phyloP scores from a whole-genome alignment of 2,113 vertebrate genomes.

The Orthonyx spaldingii region DNA sequence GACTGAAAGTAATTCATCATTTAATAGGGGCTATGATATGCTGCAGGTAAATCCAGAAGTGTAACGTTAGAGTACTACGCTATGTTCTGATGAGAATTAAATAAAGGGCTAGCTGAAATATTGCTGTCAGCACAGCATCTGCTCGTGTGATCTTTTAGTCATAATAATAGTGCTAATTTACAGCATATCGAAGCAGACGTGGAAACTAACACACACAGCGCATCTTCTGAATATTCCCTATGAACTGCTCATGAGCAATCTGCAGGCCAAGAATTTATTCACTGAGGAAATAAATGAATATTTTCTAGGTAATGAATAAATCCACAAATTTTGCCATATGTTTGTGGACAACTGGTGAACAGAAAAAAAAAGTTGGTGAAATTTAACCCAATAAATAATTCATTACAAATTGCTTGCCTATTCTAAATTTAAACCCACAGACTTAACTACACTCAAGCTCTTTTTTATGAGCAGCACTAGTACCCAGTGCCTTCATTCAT shows the following conservation, averaged over 20 bases:
- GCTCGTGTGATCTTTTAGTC: constrained; percentile 53
- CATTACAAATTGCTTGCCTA: not conserved
- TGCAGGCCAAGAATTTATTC: constrained; percentile 45
- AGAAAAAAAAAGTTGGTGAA: constrained; percentile 24
- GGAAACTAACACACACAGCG: constrained; percentile 45
- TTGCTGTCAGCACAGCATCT: constrained; percentile 55
- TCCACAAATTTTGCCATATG: constrained; percentile 51
- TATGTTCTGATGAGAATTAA: constrained; percentile 19
- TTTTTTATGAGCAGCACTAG: not conserved
- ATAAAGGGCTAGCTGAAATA: constrained; percentile 62
- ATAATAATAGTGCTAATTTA: constrained; percentile 54
- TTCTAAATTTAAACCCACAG: constrained; percentile 32
- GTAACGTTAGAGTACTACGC: not conserved
- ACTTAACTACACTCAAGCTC: not conserved
- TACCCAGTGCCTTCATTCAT: constrained; percentile 19
- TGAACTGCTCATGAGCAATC: constrained; percentile 48
- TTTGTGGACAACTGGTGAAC: constrained; percentile 48
- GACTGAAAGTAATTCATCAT: not conserved
- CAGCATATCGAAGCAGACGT: constrained; percentile 32
- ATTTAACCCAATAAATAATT: constrained; percentile 51
- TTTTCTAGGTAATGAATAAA: constrained; percentile 43
- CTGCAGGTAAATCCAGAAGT: not conserved
- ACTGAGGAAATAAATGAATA: constrained; percentile 58
- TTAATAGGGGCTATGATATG: not conserved
- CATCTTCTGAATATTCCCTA: constrained; percentile 20